These are phyloP conservation scores for Drosophila tristis DNA, from an alignment of 1,140 invertebrate genomes.

Conservation along the genomic window DNA sequence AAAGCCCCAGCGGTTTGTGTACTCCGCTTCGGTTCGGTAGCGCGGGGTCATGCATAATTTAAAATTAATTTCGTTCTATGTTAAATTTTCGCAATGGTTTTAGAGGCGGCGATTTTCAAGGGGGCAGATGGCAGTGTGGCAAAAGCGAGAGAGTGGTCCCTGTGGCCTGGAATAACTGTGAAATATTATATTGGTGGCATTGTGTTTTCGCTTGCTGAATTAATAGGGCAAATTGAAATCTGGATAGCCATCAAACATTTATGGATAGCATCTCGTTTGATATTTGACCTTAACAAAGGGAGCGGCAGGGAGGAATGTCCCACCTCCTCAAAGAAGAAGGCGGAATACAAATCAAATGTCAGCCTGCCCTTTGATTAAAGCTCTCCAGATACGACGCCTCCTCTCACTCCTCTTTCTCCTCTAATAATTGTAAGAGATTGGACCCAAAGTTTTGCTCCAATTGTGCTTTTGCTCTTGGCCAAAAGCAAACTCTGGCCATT, in stretches of 20 bases:
- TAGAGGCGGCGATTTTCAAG: slow-evolving; percentile 3
- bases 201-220: slow-evolving; percentile 55
- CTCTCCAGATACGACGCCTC: not conserved
- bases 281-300: slow-evolving; percentile 49
- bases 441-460: slow-evolving; percentile 3
- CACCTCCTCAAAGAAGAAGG: not conserved
- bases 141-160: not conserved
- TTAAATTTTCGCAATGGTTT: slow-evolving; percentile 59
- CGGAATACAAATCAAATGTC: slow-evolving; percentile 22
- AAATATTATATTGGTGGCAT: slow-evolving; percentile 66
- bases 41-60: slow-evolving; percentile 78
- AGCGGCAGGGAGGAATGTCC: not conserved
- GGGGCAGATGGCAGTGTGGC: not conserved
- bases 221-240: slow-evolving; percentile 80
- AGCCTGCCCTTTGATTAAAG: slow-evolving; percentile 12
- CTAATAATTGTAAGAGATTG: slow-evolving; percentile 7
- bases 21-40: slow-evolving; percentile 41
- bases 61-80: slow-evolving; percentile 81
- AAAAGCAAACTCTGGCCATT: slow-evolving; percentile 24
- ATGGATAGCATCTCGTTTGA: slow-evolving; percentile 37
- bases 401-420: too few relatives aligned
- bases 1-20: slow-evolving; percentile 73
- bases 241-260: slow-evolving; percentile 60
- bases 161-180: slow-evolving; percentile 19
- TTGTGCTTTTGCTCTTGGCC: slow-evolving; percentile 9